Evolutionary conservation across 2,888 invertebrate species (phyloP).

Genomic region (Aleiodes leptofemur): DNA sequence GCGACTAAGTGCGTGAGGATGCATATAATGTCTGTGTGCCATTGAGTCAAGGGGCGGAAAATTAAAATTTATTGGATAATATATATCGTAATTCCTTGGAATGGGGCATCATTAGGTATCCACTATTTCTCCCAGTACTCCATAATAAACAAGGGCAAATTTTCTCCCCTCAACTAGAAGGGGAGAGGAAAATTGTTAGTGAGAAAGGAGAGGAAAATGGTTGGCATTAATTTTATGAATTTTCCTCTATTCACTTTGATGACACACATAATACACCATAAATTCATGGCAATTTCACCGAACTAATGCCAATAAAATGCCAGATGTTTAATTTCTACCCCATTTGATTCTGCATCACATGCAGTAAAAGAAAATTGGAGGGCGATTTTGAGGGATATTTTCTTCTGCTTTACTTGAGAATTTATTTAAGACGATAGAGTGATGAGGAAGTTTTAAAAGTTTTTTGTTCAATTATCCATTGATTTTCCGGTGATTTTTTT

Average conservation of each 20-base stretch:
- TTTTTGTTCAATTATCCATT: no score
- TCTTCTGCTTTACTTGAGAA: no score
- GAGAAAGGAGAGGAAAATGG: neutral
- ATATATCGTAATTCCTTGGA: conserved; percentile 41
- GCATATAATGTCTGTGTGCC: conserved; percentile 18
- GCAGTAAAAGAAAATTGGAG: neutral
- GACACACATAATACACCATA: conserved; percentile 6
- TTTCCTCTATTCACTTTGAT: neutral
- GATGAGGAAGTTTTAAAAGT: no score
- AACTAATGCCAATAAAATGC: conserved; percentile 18
- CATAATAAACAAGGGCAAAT: no score
- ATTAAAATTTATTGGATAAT: conserved; percentile 31
- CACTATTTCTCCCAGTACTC: conserved; percentile 31
- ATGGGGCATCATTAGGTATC: conserved; percentile 40
- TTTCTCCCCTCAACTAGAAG: neutral
- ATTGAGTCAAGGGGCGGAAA: conserved; percentile 18
- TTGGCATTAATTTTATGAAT: conserved; percentile 6
- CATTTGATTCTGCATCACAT: neutral
- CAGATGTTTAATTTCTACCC: conserved; percentile 19
- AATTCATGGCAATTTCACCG: conserved; percentile 4
- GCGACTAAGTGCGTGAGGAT: conserved; percentile 5
- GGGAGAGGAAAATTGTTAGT: neutral
- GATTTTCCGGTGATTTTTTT: no score
- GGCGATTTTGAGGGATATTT: no score
- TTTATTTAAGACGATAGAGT: no score